Conservation (phyloP, 2,888 invertebrate species). For the Trachelus iudaicus region DNA sequence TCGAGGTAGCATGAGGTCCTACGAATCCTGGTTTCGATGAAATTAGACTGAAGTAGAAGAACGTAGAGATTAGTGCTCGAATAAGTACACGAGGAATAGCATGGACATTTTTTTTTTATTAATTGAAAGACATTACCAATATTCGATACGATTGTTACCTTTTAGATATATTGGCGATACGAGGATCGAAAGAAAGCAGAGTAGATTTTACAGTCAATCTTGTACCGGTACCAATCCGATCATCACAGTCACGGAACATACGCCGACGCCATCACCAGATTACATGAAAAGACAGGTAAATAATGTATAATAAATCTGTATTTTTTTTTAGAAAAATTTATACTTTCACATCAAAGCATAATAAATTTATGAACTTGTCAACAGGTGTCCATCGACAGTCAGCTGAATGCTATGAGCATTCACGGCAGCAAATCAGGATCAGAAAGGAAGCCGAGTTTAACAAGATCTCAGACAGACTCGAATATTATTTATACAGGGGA, state of each 20-base stretch:
- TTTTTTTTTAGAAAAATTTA: not conserved
- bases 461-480: constrained; percentile 91
- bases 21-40: not conserved
- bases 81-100: constrained; percentile 21
- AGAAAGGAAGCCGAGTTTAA: constrained; percentile 78
- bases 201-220: constrained; percentile 68
- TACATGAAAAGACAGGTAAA: constrained; percentile 82
- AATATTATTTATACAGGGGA: constrained; percentile 89
- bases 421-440: constrained; percentile 67
- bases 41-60: constrained; percentile 34
- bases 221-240: constrained; percentile 88
- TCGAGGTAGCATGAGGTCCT: not conserved
- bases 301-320: constrained; percentile 7
- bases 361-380: constrained; percentile 19
- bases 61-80: constrained; percentile 41
- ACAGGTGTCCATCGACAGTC: constrained; percentile 87
- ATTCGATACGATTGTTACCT: constrained; percentile 16
- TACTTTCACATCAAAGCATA: constrained; percentile 1
- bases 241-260: constrained; percentile 96
- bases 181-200: constrained; percentile 73
- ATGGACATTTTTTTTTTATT: not conserved
- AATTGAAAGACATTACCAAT: not conserved
- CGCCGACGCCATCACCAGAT: constrained; percentile 91
- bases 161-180: constrained; percentile 79
- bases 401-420: constrained; percentile 78